phyloP scores from a whole-genome alignment of 2,113 vertebrate genomes.

The Pelecanoides urinatrix region DNA sequence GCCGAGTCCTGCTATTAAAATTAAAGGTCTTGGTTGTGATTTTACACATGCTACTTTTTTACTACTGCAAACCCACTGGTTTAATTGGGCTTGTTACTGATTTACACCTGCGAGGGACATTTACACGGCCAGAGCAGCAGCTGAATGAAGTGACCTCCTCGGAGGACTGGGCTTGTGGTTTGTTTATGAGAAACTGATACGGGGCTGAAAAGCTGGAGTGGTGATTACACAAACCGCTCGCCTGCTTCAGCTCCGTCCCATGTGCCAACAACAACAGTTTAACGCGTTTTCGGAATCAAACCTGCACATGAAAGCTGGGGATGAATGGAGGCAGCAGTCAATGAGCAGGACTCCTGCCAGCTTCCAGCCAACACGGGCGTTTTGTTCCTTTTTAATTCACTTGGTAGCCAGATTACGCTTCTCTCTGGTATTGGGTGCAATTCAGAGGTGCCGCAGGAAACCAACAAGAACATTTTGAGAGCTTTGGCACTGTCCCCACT shows the following conservation, averaged over 20 bases:
- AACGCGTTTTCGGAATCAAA: not conserved
- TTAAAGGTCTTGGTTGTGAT: not conserved
- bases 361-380: not conserved
- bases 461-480: not conserved
- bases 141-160: not conserved
- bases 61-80: not conserved
- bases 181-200: not conserved
- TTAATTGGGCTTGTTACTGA: not conserved
- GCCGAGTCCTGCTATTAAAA: not conserved
- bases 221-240: not conserved
- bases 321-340: not conserved
- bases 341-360: constrained; percentile 26
- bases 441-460: not conserved
- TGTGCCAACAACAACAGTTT: constrained; percentile 19
- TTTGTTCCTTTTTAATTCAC: not conserved
- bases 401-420: not conserved
- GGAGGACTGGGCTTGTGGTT: not conserved
- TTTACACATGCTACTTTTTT: not conserved
- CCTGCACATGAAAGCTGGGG: not conserved
- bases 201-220: not conserved
- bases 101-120: not conserved
- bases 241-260: not conserved
- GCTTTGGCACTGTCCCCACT: not conserved
- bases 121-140: not conserved
- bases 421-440: not conserved